Percentiles rank a stretch among this genome's conserved stretches.
phyloP scores from a whole-genome alignment of 1,140 invertebrate genomes.

The Nasonia longicornis region DNA sequence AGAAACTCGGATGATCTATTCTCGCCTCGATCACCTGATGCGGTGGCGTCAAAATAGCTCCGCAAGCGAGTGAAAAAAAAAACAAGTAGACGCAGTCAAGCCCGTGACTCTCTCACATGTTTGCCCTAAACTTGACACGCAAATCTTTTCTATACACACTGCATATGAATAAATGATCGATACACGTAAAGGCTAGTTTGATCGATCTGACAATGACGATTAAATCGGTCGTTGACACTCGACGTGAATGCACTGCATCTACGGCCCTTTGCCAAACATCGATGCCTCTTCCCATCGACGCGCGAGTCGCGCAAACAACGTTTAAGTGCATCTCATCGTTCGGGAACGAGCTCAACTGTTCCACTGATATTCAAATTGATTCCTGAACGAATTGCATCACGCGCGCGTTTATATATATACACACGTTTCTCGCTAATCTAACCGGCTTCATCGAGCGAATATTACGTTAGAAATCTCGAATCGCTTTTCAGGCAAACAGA shows the following conservation, averaged over 20 bases:
- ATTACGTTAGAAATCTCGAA: too few relatives aligned
- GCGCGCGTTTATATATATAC: too few relatives aligned
- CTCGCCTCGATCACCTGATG: not conserved
- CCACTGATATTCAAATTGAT: not conserved
- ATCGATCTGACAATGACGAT: too few relatives aligned
- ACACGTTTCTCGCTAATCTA: not conserved
- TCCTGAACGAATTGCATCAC: not conserved
- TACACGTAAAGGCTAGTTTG: too few relatives aligned
- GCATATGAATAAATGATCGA: too few relatives aligned
- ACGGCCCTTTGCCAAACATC: not conserved
- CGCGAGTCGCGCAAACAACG: not conserved
- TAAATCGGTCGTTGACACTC: too few relatives aligned
- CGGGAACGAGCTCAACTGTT: not conserved
- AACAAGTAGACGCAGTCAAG: not conserved
- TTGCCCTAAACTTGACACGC: too few relatives aligned
- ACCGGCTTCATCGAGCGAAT: not conserved
- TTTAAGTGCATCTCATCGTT: not conserved
- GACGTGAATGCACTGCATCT: too few relatives aligned
- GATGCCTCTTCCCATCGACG: not conserved
- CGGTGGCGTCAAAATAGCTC: not conserved
- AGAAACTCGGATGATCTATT: not conserved
- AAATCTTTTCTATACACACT: too few relatives aligned
- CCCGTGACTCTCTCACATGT: not conserved
- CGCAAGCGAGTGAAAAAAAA: not conserved
- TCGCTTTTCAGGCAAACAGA: too few relatives aligned